Conservation (phyloP, 2,888 invertebrate species). For the Trypoxylon attenuatum region DNA sequence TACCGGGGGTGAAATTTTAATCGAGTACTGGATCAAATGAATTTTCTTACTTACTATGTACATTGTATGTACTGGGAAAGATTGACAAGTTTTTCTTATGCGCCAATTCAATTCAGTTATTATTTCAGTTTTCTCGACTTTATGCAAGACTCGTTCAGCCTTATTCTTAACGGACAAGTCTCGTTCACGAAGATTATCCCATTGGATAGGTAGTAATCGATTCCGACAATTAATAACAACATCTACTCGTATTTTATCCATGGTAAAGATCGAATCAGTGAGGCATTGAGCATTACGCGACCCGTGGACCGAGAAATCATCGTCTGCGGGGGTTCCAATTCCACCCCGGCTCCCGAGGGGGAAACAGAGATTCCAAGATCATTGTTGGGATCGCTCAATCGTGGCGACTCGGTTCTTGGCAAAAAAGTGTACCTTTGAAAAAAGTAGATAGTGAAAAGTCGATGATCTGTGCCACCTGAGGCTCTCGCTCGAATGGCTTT, state of each 20-base stretch:
- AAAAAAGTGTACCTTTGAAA: conserved; percentile 29
- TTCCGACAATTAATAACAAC: too few relatives aligned
- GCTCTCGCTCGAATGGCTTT: conserved; percentile 18
- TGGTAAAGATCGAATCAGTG: conserved; percentile 40
- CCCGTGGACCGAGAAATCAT: conserved; percentile 67
- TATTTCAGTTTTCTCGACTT: too few relatives aligned
- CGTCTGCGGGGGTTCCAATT: conserved; percentile 66
- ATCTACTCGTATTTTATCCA: conserved; percentile 6
- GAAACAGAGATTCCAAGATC: conserved; percentile 38
- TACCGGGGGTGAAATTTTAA: too few relatives aligned
- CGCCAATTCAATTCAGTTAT: too few relatives aligned
- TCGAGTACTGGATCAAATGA: too few relatives aligned
- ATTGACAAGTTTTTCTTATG: too few relatives aligned
- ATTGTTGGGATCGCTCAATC: conserved; percentile 55
- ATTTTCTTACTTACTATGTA: too few relatives aligned
- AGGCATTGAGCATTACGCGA: conserved; percentile 23
- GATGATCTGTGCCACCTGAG: conserved; percentile 13
- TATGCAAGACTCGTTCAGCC: too few relatives aligned
- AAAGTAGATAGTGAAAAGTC: conserved; percentile 34
- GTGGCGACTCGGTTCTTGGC: conserved; percentile 47
- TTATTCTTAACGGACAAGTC: too few relatives aligned
- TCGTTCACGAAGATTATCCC: background rate
- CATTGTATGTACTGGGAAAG: too few relatives aligned
- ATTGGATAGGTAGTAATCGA: too few relatives aligned
- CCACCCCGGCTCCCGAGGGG: too few relatives aligned